Evolutionary conservation across 2,797 vertebrate species (phyloP), one percentile per base, ranked within the genome.

Genomic region (Champsocephalus gunnari): DNA sequence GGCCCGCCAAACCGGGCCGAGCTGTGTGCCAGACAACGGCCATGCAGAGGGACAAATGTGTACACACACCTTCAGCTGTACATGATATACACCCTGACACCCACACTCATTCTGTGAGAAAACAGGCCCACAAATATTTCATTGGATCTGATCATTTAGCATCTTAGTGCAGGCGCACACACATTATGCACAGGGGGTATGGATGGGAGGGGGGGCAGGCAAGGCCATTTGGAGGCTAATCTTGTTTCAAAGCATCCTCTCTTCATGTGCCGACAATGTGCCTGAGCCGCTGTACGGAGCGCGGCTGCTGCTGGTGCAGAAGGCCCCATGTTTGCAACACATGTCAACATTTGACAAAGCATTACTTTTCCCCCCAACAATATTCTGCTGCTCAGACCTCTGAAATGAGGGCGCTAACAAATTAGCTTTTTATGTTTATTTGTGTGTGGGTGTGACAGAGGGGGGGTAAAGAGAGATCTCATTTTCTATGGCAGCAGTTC

Each of bases 391-490:
- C 88, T 88, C 88, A 80, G 89, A 88, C 90, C 91, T 87, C 79
- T 69, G 85, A 94, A 95, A 94, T 88, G 91, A 92, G 90, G 82
- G 80, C 76, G 90, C 92, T 93, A 94, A 94, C 93, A 94, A 94
- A 95, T 94, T 90, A 94, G 92, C 93, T 91, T 94, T 94, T 94
- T 94, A 93, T 94, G 92, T 95, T 94, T 94, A 93, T 94, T 94
- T 93, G 92, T 82, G 93, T 92, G 93, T 92, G 93, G 92, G 93
- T 92, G 94, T 94, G 92, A 94, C 90, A 84, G 80, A 77, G 69
- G 34, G 67, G 59, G 70, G 49, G 21, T 67, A 60, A 48, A 65
- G 67, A 67, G 70, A 77, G 80, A 75, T 86, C 81, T 87, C 77
- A 87, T 90, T 88, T 88, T 89, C 81, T 75, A 81, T 73, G 87